Percentiles rank a stretch among this genome's conserved stretches.
phyloP scores from a whole-genome alignment of 2,888 invertebrate species.

The Protodeltote pygarga region DNA sequence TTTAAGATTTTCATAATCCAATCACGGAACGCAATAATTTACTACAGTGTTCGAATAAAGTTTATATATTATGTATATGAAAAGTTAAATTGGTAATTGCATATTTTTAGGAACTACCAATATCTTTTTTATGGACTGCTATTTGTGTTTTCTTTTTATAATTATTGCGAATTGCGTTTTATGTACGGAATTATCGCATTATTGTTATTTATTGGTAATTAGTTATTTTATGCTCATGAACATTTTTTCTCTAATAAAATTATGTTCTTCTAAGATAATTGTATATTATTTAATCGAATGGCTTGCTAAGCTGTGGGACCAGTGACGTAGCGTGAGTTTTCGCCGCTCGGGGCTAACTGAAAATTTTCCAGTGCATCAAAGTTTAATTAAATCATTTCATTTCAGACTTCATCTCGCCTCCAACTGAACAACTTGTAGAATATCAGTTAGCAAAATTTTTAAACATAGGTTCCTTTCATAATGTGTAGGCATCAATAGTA shows the following conservation, averaged over 20 bases:
- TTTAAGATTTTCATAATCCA: constrained; percentile 47
- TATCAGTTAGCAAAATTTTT: too few relatives aligned
- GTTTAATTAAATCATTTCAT: too few relatives aligned
- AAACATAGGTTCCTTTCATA: too few relatives aligned
- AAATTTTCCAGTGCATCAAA: too few relatives aligned
- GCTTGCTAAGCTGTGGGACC: too few relatives aligned
- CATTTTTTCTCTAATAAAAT: constrained; percentile 79
- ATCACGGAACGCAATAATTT: constrained; percentile 48
- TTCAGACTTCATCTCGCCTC: too few relatives aligned
- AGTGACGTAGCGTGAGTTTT: too few relatives aligned
- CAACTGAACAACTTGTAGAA: too few relatives aligned
- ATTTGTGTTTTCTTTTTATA: constrained; percentile 40
- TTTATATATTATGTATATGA: constrained; percentile 35
- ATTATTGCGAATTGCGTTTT: constrained; percentile 50
- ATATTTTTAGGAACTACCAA: constrained; percentile 43
- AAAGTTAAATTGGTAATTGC: constrained; percentile 40
- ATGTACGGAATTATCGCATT: constrained; percentile 61
- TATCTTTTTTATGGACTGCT: constrained; percentile 45
- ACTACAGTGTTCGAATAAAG: constrained; percentile 32
- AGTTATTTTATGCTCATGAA: constrained; percentile 75
- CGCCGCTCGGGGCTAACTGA: too few relatives aligned
- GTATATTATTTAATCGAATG: constrained; percentile 30
- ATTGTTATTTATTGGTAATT: constrained; percentile 83
- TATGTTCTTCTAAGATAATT: constrained; percentile 69
- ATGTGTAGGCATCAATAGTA: too few relatives aligned